Evolutionary conservation across 2,797 vertebrate genomes (phyloP), one percentile per base, ranked within the genome.

Genomic region (Setipinna tenuifilis): DNA sequence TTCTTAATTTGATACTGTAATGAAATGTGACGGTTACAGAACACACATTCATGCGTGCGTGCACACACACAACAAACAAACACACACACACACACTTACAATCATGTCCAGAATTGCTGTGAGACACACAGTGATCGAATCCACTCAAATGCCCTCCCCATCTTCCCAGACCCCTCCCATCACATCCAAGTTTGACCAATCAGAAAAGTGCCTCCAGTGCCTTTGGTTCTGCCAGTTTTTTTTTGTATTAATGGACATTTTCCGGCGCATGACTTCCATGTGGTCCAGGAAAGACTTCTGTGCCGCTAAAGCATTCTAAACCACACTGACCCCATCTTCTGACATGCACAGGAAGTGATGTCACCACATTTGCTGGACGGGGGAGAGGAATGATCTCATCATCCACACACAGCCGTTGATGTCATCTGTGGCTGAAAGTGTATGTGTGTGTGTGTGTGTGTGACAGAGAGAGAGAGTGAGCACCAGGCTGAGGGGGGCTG

Each of bases 341-440:
- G 83, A 85, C 17, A 86, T 84, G 61, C 59, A 85, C 65, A 84
- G 50, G 81, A 23, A 82, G 82, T 84, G 28, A 82, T 85, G 84
- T 89, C 87, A 84, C 84, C 58, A 78, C 83, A 23, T 84, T 44
- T 48, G 81, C 46, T 65, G 80, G 75, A 50, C 35, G 54, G 46
- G 61, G 78, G 83, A 78, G 78, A 57, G 57, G 83, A 44, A 84
- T 85, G 82, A 85, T 85, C 82, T 89, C 83, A 86, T 85, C 48
- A 71, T 78, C 35, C 83, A 61, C 28, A 84, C 28, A 75, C 3
- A 86, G 83, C 50, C 86, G 75, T 62, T 58, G 83, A 48, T 75
- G 57, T 86, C 58, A 85, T 50, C 23, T 41, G 83, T 41, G 85
- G 89, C 84, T 87, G 50, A 88, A 41, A 25, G 54, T 81, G 61